Percentiles rank a stretch among this genome's conserved stretches.
phyloP scores from a whole-genome alignment of 1,140 invertebrate species.

The Habropoda laboriosa region DNA sequence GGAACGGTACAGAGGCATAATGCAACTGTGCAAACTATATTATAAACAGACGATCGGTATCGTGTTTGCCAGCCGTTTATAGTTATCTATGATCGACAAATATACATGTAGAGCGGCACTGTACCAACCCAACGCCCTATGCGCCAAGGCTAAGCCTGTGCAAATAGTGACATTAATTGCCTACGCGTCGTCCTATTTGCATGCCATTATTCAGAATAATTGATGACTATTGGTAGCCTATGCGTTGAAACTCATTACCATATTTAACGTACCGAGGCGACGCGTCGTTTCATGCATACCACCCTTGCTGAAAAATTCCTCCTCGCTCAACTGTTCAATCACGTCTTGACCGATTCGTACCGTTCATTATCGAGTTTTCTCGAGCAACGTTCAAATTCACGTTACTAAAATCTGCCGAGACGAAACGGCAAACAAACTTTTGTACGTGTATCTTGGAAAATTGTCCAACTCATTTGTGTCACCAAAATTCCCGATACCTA shows the following conservation, averaged over 20 bases:
- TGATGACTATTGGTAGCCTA: slow-evolving; percentile 76
- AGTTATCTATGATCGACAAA: slow-evolving; percentile 59
- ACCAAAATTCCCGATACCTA: too few relatives aligned
- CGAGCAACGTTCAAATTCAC: too few relatives aligned
- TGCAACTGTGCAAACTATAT: slow-evolving; percentile 50
- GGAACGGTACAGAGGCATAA: slow-evolving; percentile 12
- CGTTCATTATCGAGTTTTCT: too few relatives aligned
- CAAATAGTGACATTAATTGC: slow-evolving; percentile 79
- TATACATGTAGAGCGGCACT: slow-evolving; percentile 44
- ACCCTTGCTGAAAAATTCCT: neutral
- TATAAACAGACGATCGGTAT: slow-evolving; percentile 65
- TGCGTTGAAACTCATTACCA: slow-evolving; percentile 75
- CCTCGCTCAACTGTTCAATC: too few relatives aligned
- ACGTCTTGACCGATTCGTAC: too few relatives aligned
- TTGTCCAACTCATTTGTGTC: too few relatives aligned
- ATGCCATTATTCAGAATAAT: slow-evolving; percentile 80
- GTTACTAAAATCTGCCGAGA: too few relatives aligned
- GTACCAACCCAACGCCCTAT: slow-evolving; percentile 51
- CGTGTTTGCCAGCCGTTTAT: slow-evolving; percentile 68
- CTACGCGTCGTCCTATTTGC: slow-evolving; percentile 75
- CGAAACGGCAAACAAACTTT: too few relatives aligned
- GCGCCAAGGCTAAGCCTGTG: slow-evolving; percentile 72
- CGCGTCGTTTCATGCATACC: neutral
- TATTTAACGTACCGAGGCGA: slow-evolving; percentile 66
- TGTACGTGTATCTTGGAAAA: too few relatives aligned